A percentile compares a stretch with the other conserved stretches of the same genome.
Conservation (phyloP, 2,113 vertebrate genomes). For the Cettia cetti region DNA sequence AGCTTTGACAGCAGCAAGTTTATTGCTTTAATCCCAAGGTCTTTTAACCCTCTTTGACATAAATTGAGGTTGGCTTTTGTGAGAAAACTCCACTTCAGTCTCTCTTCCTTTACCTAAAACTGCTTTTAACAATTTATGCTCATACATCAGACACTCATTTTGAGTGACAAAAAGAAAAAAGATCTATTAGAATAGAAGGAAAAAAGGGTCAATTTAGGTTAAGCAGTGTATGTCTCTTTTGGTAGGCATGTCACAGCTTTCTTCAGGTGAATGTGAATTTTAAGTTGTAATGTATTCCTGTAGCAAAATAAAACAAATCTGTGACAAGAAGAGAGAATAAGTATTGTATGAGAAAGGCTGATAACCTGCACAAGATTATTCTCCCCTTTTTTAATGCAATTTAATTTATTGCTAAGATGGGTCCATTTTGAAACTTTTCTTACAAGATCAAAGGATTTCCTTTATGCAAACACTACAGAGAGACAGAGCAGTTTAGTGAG, state of each 20-base stretch:
- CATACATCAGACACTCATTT: conserved; percentile 79
- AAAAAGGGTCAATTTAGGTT: conserved; percentile 75
- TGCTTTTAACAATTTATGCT: conserved; percentile 90
- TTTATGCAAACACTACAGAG: conserved; percentile 15
- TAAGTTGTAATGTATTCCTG: conserved; percentile 14
- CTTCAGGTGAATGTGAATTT: conserved; percentile 53
- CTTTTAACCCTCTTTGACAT: conserved; percentile 98
- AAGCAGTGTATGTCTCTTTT: conserved; percentile 62
- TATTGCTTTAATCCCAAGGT: conserved; percentile 97
- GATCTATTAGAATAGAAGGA: conserved; percentile 74
- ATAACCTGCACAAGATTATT: conserved; percentile 13
- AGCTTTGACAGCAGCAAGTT: conserved; percentile 97
- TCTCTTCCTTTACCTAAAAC: conserved; percentile 88
- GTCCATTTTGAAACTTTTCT: conserved; percentile 20
- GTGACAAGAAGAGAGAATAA: conserved; percentile 27
- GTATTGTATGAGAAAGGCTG: conserved; percentile 1
- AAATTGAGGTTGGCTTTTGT: conserved; percentile 98
- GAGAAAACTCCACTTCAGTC: conserved; percentile 80
- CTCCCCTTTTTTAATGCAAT: background rate
- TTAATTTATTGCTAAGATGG: conserved; percentile 19
- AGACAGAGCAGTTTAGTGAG: conserved; percentile 1
- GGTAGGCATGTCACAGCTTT: conserved; percentile 47
- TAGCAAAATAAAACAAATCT: conserved; percentile 34
- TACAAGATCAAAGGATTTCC: conserved; percentile 59
- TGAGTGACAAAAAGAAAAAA: conserved; percentile 83